phyloP scores from a whole-genome alignment of 2,797 vertebrate species.

The Pangasius sanitwongsei region DNA sequence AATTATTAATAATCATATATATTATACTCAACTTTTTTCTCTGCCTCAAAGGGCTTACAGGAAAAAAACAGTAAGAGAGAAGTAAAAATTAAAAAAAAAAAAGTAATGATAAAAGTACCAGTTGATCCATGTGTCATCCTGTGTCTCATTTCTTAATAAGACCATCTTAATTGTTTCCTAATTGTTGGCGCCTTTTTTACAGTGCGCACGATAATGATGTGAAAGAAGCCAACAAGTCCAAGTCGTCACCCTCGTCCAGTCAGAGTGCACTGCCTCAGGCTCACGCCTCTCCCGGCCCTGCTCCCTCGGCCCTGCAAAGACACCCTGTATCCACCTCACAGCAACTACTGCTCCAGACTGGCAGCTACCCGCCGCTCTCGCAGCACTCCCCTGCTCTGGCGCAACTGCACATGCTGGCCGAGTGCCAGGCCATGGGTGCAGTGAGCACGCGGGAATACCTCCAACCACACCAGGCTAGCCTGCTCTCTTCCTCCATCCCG shows the following conservation, averaged over 20 bases:
- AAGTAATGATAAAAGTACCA: background rate
- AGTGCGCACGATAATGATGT: slow-evolving; percentile 86
- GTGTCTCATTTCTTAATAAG: background rate
- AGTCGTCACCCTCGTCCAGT: slow-evolving; percentile 76
- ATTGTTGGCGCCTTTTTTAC: slow-evolving; percentile 10
- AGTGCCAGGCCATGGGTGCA: slow-evolving; percentile 80
- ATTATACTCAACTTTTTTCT: background rate
- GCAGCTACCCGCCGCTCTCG: slow-evolving; percentile 73
- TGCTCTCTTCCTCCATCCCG: slow-evolving; percentile 63
- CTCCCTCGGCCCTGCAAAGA: slow-evolving; percentile 56
- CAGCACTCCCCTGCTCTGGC: slow-evolving; percentile 74
- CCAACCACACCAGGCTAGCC: slow-evolving; percentile 76
- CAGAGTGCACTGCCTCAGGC: slow-evolving; percentile 70
- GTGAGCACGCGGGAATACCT: slow-evolving; percentile 83
- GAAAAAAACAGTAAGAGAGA: background rate
- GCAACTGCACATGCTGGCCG: slow-evolving; percentile 78
- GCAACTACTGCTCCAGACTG: slow-evolving; percentile 82
- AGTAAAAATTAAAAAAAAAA: background rate
- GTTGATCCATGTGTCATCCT: background rate
- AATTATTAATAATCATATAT: background rate
- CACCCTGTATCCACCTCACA: slow-evolving; percentile 69
- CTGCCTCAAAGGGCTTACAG: background rate
- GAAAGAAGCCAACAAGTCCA: slow-evolving; percentile 82
- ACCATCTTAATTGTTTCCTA: background rate
- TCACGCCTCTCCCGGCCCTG: slow-evolving; percentile 66